These are phyloP conservation scores for Schizopygopsis malacanthus DNA, from an alignment of 2,797 vertebrate species.

Conservation along the genomic window DNA sequence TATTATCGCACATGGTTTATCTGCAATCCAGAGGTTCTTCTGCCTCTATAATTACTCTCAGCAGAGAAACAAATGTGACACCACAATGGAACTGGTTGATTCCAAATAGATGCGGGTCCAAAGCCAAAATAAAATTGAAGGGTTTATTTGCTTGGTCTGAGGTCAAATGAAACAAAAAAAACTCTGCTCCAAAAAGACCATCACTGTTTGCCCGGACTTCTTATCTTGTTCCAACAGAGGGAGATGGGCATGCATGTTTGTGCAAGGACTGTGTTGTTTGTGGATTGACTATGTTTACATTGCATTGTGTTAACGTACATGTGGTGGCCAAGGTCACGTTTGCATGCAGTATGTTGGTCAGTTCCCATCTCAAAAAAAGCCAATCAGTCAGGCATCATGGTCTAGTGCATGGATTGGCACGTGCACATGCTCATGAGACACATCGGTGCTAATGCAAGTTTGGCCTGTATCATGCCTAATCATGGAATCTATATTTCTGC, in stretches of 20 bases:
- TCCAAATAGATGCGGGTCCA: conserved; percentile 1
- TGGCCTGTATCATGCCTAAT: neutral
- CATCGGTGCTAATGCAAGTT: neutral
- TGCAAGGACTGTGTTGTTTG: conserved; percentile 16
- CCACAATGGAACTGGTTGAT: conserved; percentile 9
- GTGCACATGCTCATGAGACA: neutral
- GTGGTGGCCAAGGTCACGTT: neutral
- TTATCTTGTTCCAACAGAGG: conserved; percentile 69
- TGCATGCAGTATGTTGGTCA: neutral
- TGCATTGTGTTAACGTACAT: neutral
- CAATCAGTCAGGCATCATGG: neutral
- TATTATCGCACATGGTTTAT: neutral
- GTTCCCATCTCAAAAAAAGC: neutral
- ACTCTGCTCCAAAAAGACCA: conserved; percentile 59
- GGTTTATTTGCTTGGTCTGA: conserved; percentile 63
- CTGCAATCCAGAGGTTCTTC: neutral
- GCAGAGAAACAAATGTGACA: neutral
- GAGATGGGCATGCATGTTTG: conserved; percentile 46
- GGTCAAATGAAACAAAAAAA: conserved; percentile 64
- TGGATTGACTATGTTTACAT: neutral
- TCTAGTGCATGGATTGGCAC: neutral
- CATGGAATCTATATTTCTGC: too few species aligned
- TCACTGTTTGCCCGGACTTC: conserved; percentile 57
- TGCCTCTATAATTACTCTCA: conserved; percentile 32
- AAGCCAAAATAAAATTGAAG: conserved; percentile 39